Evolutionary conservation across 2,797 vertebrate genomes (phyloP), one percentile per base, ranked within the genome.

Genomic region (Prunella strophiata): DNA sequence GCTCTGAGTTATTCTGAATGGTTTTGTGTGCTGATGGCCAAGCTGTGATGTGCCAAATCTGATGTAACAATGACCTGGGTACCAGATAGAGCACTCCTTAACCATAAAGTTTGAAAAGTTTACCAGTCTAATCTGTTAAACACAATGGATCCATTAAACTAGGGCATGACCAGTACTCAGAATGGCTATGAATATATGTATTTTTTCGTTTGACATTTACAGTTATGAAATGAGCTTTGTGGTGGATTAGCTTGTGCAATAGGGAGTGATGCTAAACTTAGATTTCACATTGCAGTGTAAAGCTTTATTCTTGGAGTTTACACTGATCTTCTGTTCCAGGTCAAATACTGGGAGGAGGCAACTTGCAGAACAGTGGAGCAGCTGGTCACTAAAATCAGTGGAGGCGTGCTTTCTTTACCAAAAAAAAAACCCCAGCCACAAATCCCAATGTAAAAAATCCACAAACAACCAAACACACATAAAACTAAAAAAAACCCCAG

Each of bases 1-100:
- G 21, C 7, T 75, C 34, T 84, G 38, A 84, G 42, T 89, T 88
- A 45, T 27, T 91, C 51, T 20, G 45, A 47, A 36, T 3, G 1
- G 0, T 15, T 80, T 61, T 59, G 54, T 81, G 10, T 62, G 71
- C 42, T 75, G 32, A 9, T 89, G 42, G 34, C 20, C 0, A 0
- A 75, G n/a, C 52, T 81, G 12, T 66, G 40, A n/a, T 58, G 30
- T 13, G 11, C 55, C 55, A 76, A 57, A 79, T 26, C 13, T 58
- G 43, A 54, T 87, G 27, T 72, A 68, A 62, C 27, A 29, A n/a
- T 82, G 47, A 62, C 11, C 22, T 62, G 25, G 34, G 8, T 86
- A 19, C 51, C 36, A 55, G 20, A 20, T 79, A 47, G 15, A 87
- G 13, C 51, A 78, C 1, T 81, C 27, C 12, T 92, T 65, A 75